Evolutionary conservation across 2,888 invertebrate genomes (phyloP).

Genomic region (Tuta absoluta): DNA sequence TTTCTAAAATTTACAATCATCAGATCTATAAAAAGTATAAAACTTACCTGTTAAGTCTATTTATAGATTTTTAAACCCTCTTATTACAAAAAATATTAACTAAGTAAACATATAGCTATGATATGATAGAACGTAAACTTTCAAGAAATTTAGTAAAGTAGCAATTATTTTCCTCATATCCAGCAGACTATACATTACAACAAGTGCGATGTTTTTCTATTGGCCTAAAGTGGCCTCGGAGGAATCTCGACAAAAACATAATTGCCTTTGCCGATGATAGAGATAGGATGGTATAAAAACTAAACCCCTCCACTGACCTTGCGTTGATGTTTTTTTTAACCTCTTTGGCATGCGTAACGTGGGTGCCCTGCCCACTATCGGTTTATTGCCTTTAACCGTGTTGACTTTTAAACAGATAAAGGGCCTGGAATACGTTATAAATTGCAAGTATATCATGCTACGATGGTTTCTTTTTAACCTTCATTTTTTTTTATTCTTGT

Average conservation of each 20-base stretch:
- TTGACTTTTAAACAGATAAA: constrained; percentile 18
- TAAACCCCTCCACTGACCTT: constrained; percentile 26
- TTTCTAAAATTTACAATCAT: too few species aligned
- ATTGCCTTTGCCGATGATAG: constrained; percentile 23
- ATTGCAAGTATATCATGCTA: background rate
- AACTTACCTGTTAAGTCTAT: too few species aligned
- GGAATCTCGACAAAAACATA: constrained; percentile 19
- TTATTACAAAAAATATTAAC: too few species aligned
- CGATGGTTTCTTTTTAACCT: background rate
- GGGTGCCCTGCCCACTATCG: constrained; percentile 25
- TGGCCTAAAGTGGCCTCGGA: background rate
- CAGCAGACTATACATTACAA: background rate
- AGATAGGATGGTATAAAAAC: constrained; percentile 28
- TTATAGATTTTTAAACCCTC: too few species aligned
- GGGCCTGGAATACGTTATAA: constrained; percentile 1
- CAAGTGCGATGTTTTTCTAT: constrained; percentile 11
- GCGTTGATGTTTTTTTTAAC: constrained; percentile 25
- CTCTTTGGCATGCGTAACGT: constrained; percentile 30
- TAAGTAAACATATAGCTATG: too few species aligned
- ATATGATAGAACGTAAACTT: background rate
- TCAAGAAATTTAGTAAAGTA: background rate
- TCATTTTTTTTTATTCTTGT: background rate
- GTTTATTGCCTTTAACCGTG: constrained; percentile 15
- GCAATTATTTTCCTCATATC: background rate
- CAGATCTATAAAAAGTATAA: too few species aligned